phyloP scores from a whole-genome alignment of 2,113 vertebrate genomes.

The Lanius collurio region DNA sequence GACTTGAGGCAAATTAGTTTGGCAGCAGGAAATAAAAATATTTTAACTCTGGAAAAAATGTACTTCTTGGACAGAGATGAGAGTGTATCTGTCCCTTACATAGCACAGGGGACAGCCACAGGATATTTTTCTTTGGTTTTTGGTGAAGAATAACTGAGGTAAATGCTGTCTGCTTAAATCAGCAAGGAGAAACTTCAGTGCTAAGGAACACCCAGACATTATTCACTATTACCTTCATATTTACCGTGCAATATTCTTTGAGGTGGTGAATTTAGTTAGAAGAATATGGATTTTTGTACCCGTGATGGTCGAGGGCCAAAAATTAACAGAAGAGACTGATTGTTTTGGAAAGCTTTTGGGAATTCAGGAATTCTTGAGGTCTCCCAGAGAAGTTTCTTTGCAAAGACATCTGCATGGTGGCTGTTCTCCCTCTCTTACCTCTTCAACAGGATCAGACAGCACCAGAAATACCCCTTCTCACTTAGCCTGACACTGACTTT shows the following conservation, averaged over 20 bases:
- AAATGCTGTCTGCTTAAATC: not conserved
- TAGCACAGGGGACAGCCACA: no score
- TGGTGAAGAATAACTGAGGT: not conserved
- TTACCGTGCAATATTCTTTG: not conserved
- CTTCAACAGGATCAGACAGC: not conserved
- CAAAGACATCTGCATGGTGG: not conserved
- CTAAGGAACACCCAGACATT: not conserved
- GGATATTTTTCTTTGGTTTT: not conserved
- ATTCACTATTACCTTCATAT: not conserved
- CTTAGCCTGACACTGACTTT: not conserved
- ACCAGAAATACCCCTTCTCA: not conserved
- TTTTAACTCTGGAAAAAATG: not conserved
- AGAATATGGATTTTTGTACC: fast-evolving
- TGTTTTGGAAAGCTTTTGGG: not conserved
- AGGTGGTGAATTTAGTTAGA: not conserved
- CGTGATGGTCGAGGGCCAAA: not conserved
- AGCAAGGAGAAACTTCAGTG: not conserved
- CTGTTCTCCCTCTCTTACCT: not conserved
- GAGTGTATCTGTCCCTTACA: not conserved
- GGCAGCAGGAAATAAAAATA: not conserved
- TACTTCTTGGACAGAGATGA: not conserved
- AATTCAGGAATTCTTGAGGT: not conserved
- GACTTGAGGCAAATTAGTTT: not conserved
- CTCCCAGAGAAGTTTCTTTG: not conserved
- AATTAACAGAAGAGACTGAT: not conserved